Evolutionary conservation across 2,888 invertebrate genomes (phyloP), one percentile per base, ranked within the genome.

Genomic region (Hyles lineata): DNA sequence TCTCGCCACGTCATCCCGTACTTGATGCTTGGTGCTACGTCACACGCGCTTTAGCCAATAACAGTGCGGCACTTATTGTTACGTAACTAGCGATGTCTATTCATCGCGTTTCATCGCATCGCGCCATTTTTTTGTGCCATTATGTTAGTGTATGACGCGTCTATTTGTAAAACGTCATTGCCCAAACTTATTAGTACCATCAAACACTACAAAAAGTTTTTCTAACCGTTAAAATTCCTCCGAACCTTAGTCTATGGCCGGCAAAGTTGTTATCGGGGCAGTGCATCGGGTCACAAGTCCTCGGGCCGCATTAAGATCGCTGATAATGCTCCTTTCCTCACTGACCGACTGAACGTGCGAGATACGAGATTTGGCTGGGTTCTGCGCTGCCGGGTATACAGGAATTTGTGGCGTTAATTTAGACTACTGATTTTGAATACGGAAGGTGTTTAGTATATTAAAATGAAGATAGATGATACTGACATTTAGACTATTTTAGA

Each of bases 201-300:
- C 43, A 43, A 43, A 43, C 43, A 0, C 15, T 43, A 43, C 43
- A 43, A 11, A 43, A 43, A 15, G 43, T 43, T 43, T 43, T 43
- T 15, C 4, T 43, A 43, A 43, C 15, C 11, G 43, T 43, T 43
- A 43, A 43, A 55, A 55, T 55, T 55, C 55, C 55, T n/a, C 55
- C n/a, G 55, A n/a, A 6, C 5, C n/a, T 67, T 67, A 67, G 7
- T 67, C 67, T 67, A 50, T 67, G 43, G 43, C 67, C 23, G 23
- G 23, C 43, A 43, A 35, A 63, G 23, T 43, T 23, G 67, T 67
- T 67, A 67, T 67, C 67, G 6, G 67, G 75, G 73, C 55, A 70
- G 63, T 59, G 80, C 85, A 87, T 87, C 87, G 76, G 87, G 88
- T 87, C 86, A 82, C 84, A 73, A 78, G 75, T 76, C 76, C 82